phyloP scores from a whole-genome alignment of 2,888 invertebrate genomes.

The Eugnorisma glareosa region DNA sequence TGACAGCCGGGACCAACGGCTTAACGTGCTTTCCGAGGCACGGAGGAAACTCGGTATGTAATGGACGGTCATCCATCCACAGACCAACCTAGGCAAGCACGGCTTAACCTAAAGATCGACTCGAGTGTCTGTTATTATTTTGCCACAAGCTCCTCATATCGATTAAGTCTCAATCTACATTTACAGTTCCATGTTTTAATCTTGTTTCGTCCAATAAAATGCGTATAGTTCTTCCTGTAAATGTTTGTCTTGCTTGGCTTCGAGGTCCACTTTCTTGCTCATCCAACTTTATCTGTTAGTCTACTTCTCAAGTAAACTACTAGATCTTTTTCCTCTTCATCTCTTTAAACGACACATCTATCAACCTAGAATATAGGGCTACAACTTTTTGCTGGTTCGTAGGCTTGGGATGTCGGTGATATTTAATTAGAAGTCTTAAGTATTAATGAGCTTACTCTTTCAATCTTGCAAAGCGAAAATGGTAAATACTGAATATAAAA shows the following conservation, averaged over 20 bases:
- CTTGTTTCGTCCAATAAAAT: slow-evolving; percentile 16
- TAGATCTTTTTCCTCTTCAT: too few species aligned
- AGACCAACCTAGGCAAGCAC: too few species aligned
- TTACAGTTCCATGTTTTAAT: background rate
- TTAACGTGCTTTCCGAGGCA: too few species aligned
- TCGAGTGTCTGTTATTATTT: too few species aligned
- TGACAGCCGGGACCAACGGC: too few species aligned
- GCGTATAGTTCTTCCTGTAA: slow-evolving; percentile 25
- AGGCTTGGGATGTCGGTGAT: background rate
- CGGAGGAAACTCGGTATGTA: too few species aligned
- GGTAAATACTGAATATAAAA: background rate
- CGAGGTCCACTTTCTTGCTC: slow-evolving; percentile 26
- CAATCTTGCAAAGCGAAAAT: background rate
- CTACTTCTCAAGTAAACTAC: slow-evolving; percentile 35
- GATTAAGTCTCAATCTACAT: background rate
- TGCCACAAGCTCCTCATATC: too few species aligned
- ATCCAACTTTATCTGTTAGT: slow-evolving; percentile 20
- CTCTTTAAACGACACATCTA: slow-evolving; percentile 27
- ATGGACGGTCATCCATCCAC: too few species aligned
- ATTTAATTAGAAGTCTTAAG: slow-evolving; percentile 23
- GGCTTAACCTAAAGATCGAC: too few species aligned
- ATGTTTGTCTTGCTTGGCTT: slow-evolving; percentile 42
- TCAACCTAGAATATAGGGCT: slow-evolving; percentile 13
- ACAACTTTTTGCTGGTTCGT: background rate
- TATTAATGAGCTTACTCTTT: slow-evolving; percentile 25